Evolutionary conservation across 2,888 invertebrate genomes (phyloP), one percentile per base, ranked within the genome.

Genomic region (Aleiodes testaceus): DNA sequence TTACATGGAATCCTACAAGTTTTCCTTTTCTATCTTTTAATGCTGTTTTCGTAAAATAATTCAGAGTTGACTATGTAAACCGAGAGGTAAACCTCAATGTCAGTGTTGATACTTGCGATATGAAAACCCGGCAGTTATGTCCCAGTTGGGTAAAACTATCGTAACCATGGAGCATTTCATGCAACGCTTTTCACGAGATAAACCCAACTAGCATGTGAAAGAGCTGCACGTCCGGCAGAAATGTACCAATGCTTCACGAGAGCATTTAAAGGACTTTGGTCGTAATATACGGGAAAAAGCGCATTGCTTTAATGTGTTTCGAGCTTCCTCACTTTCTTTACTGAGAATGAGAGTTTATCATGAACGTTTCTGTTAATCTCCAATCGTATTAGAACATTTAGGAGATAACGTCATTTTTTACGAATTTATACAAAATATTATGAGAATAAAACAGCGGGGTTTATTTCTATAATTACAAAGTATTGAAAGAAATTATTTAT

Each of bases 121-220:
- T 53, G 26, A 53, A 53, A 53, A 53, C 53, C 53, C 20, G 53
- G 26, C 26, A 12, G 22, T 53, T 53, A 36, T 9, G 9, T 36
- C 36, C 36, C 7, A 36, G 11, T 36, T 36, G 36, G 7, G 36
- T 36, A 6, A 36, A 36, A 36, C 9, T 6, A 36, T 36, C 36
- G 36, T 36, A 36, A 7, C 55, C 14, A 55, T 22, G 11, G 36
- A 42, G 42, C 42, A 59, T 59, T 36, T 14, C 59, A 36, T 59
- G 71, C 66, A 72, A 74, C 67, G 72, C 69, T 74, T 70, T 74
- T 64, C 74, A 69, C 74, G 69, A 74, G 74, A 74, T 74, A 74
- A 72, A 69, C 16, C 69, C 36, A n/a, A 67, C 12, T 45, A 30
- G 66, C 64, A 69, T 69, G 65, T 69, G 53, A 26, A 36, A 53